Conservation (phyloP, 2,113 vertebrate species). For the Amphilophus citrinellus region DNA sequence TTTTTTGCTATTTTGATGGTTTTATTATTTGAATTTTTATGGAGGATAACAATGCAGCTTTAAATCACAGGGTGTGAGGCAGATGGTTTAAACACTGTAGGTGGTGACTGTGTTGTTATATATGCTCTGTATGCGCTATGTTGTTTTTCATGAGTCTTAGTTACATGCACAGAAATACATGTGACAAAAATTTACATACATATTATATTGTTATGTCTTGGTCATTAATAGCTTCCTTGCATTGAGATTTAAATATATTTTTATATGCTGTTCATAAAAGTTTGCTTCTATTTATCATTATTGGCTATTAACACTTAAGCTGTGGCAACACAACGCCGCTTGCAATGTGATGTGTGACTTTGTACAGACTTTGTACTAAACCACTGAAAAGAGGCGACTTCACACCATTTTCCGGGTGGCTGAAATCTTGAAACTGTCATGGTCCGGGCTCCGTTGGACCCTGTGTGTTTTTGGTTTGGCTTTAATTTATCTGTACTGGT, state of each 20-base stretch:
- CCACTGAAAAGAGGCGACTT: no score
- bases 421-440: no score
- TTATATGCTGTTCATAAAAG: neutral
- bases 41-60: neutral
- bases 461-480: no score
- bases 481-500: no score
- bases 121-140: no score
- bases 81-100: neutral
- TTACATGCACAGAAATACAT: neutral
- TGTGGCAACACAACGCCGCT: neutral
- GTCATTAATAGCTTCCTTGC: no score
- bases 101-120: no score
- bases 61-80: neutral
- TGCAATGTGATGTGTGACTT: neutral
- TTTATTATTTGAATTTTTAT: neutral
- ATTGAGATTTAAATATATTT: neutral
- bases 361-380: neutral
- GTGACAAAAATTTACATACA: neutral
- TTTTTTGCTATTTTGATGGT: no score
- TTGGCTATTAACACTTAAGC: neutral
- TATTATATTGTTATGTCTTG: no score
- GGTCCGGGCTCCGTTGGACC: no score
- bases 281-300: neutral
- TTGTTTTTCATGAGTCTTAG: neutral
- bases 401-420: no score